Percentiles rank a stretch among this genome's conserved stretches.
phyloP scores from a whole-genome alignment of 2,888 invertebrate genomes.

The Melanophora roralis region DNA sequence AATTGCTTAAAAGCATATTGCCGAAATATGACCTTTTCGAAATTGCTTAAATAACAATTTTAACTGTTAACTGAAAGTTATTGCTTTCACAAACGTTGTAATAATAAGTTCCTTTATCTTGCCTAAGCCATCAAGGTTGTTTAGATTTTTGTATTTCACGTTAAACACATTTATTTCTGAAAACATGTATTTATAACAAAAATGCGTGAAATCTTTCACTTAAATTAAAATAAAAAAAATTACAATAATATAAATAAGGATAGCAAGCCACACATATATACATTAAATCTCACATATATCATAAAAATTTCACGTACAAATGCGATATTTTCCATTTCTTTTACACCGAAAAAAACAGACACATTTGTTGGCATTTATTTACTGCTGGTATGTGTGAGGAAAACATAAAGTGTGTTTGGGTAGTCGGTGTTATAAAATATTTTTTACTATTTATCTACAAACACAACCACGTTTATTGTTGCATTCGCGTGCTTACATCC shows the following conservation, averaged over 20 bases:
- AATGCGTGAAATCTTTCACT: too few species aligned
- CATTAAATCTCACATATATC: conserved; percentile 19
- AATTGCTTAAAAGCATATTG: too few species aligned
- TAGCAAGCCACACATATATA: neutral
- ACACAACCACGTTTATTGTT: conserved; percentile 54
- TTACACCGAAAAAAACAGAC: neutral
- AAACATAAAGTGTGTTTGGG: neutral
- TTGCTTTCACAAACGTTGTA: too few species aligned
- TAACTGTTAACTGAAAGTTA: too few species aligned
- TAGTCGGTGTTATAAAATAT: conserved; percentile 8
- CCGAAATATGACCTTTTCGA: too few species aligned
- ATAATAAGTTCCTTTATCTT: too few species aligned
- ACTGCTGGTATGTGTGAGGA: neutral
- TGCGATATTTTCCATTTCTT: conserved; percentile 22
- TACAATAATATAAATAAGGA: neutral
- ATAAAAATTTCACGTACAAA: conserved; percentile 42
- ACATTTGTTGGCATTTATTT: conserved; percentile 39
- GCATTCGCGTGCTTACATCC: conserved; percentile 57
- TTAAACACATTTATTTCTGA: too few species aligned
- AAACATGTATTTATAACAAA: too few species aligned
- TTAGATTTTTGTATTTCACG: too few species aligned
- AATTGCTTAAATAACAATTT: too few species aligned
- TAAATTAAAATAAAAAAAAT: neutral
- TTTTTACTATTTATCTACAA: conserved; percentile 20
- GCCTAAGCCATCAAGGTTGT: too few species aligned